phyloP scores from a whole-genome alignment of 2,113 vertebrate genomes.

The Anguilla rostrata region DNA sequence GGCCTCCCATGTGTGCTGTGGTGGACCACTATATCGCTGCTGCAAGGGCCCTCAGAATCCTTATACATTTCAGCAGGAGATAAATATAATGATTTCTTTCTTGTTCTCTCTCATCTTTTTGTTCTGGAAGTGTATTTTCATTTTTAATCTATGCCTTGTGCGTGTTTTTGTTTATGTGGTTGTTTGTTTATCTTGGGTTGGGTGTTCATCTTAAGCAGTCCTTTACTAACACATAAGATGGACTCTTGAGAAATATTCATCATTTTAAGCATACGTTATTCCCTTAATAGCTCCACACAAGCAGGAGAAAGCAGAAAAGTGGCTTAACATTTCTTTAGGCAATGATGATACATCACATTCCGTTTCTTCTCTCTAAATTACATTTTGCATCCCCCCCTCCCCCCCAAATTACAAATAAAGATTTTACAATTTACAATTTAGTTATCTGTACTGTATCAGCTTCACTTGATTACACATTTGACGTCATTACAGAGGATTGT shows the following conservation, averaged over 20 bases:
- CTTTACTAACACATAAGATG: neutral
- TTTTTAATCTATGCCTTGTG: neutral
- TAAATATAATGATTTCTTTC: constrained; percentile 24
- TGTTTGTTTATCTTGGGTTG: neutral
- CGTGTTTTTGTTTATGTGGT: neutral
- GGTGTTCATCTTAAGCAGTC: neutral
- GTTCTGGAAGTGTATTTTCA: neutral
- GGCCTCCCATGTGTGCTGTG: constrained; percentile 47
- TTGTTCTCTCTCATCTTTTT: constrained; percentile 1
- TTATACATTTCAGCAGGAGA: constrained; percentile 29
- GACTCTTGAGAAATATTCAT: neutral
- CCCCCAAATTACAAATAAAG: neutral
- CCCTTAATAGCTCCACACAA: neutral
- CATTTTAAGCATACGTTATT: constrained; percentile 3
- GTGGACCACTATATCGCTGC: neutral
- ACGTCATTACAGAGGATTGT: neutral
- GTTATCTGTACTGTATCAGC: neutral
- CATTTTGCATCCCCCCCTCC: neutral
- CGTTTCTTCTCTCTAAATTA: neutral
- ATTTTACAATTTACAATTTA: neutral
- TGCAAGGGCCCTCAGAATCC: neutral
- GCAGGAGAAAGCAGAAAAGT: neutral
- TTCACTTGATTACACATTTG: neutral
- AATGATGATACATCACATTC: neutral
- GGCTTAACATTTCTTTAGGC: neutral